Evolutionary conservation across 2,797 vertebrate species (phyloP).

Genomic region (Sebastes itinus): DNA sequence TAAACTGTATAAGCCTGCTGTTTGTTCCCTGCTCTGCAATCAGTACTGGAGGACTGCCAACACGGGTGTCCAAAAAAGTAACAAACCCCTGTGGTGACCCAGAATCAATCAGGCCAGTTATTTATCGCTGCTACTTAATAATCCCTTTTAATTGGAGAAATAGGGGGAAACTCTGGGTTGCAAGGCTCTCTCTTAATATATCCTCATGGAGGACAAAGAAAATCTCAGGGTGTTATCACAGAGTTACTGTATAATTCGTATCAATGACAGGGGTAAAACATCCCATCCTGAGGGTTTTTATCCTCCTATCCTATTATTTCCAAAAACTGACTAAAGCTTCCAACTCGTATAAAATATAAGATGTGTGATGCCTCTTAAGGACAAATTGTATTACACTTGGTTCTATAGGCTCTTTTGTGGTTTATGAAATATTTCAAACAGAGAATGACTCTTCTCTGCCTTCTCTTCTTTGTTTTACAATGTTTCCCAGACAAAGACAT

Average conservation of each 20-base stretch:
- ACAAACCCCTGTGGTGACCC: neutral
- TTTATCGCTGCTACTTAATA: constrained; percentile 10
- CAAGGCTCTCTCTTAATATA: neutral
- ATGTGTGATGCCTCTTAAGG: constrained; percentile 15
- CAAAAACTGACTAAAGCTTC: constrained; percentile 5
- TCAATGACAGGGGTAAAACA: constrained; percentile 12
- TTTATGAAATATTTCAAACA: constrained; percentile 31
- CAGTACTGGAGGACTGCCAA: constrained; percentile 20
- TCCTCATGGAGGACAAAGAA: neutral
- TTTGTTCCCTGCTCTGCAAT: constrained; percentile 22
- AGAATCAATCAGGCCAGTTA: constrained; percentile 19
- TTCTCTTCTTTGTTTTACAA: constrained; percentile 37
- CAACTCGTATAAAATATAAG: neutral
- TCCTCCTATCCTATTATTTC: neutral
- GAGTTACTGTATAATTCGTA: neutral
- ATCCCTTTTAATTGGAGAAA: constrained; percentile 7
- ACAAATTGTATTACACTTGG: constrained; percentile 6
- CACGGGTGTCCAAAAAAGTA: constrained; percentile 4
- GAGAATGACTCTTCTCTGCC: neutral
- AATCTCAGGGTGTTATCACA: neutral
- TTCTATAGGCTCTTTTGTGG: neutral
- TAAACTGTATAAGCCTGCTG: constrained; percentile 1
- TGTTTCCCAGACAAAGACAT: constrained; percentile 42
- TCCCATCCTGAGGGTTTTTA: neutral
- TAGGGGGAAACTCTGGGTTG: neutral